A percentile compares a stretch with the other conserved stretches of the same genome.
Conservation (phyloP, 2,113 vertebrate species). For the Zeus faber region DNA sequence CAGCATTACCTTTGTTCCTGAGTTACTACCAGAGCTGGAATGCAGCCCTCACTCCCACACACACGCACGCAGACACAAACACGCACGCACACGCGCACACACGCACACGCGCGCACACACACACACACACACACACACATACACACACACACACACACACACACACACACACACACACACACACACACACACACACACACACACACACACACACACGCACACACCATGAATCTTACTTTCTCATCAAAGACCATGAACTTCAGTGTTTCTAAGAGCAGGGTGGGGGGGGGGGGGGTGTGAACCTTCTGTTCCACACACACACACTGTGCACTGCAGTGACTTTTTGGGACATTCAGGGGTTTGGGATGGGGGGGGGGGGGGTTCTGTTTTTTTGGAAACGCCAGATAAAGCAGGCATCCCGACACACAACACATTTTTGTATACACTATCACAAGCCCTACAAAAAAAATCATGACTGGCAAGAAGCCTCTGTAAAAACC, state of each 20-base stretch:
- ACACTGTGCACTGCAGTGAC: conserved; percentile 9
- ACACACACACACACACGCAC: background rate
- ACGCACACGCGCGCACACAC: background rate
- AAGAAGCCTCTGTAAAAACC: no score
- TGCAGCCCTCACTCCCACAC: conserved; percentile 42
- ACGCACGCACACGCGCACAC: conserved; percentile 43
- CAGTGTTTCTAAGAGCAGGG: background rate
- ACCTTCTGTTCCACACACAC: background rate
- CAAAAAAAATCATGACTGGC: no score
- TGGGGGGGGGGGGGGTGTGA: background rate
- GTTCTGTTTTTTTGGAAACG: no score
- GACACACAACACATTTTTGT: no score
- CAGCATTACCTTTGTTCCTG: conserved; percentile 78
- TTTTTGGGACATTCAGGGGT: no score
- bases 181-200: conserved; percentile 6
- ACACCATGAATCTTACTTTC: conserved; percentile 67
- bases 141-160: background rate
- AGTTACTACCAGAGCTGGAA: conserved; percentile 72
- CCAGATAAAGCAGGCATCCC: no score
- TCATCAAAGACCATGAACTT: conserved; percentile 50
- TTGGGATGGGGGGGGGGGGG: no score
- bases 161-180: conserved; percentile 48
- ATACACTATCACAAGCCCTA: no score
- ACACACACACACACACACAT: conserved; percentile 23
- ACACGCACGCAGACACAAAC: conserved; percentile 24